Base-by-base conservation (phyloP, 1,140 invertebrate genomes). In the Drosophila malerkotliana region DNA sequence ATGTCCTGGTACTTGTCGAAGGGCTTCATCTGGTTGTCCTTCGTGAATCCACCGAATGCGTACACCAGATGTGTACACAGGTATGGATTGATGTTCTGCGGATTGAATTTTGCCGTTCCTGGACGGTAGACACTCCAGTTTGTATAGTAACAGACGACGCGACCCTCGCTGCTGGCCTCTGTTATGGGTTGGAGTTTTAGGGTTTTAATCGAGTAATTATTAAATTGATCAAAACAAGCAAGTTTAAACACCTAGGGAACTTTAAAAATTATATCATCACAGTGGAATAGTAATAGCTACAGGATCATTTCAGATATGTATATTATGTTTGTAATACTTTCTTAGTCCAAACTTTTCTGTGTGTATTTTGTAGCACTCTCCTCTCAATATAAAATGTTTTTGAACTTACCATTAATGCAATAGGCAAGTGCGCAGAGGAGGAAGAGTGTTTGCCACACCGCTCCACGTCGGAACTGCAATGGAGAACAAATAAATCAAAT, bases 1-100 rank as follows among this genome's bases (percentile, higher is more conserved):
- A 98, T 96, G 91, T 98, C 97, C 92, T 98, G 97, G 92, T 98
- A 98, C 87, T 98, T 98, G 92, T 99, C 98, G 90, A 98, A 98
- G 1, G 97, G 96, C 80, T 97, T 96, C 59, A 98, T 93, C 24
- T 96, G 95, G 91, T 97, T 97, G 79, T 98, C 97, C 91, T 97
- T 97, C 56, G 96, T 97, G 84, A 98, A 96, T 24, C 97, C 97
- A 53, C 97, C 98, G 92, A 99, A 98, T 4, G 98, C 97, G 91
- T 98, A 98, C 49, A 98, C 96, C 55, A 99, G 93, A 94, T 99
- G 98, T 9, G 98, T 98, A 92, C 98, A 99, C 26, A 98, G 93
- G 91, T 98, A 98, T 18, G 97, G 97, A 93, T 98, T 98, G 82
- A 99, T 98, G 91, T 98, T 98, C 92, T 98, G 96, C 0, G 98